Percentiles rank a stretch among this genome's conserved stretches.
Conservation (phyloP, 2,888 invertebrate species). For the Mycalesis mineus region DNA sequence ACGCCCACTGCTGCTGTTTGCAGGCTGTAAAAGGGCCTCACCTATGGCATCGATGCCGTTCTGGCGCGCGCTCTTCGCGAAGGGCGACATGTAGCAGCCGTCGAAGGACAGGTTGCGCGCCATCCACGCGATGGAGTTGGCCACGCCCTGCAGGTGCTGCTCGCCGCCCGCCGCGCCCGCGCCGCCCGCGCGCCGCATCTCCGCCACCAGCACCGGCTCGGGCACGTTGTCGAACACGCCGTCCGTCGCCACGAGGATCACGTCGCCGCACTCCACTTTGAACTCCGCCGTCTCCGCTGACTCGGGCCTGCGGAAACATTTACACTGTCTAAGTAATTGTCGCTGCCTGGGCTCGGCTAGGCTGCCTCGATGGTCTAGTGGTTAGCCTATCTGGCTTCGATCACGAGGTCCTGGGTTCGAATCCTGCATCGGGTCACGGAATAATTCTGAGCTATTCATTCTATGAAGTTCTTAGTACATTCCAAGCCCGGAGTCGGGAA, state of each 20-base stretch:
- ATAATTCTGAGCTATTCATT: too few relatives aligned
- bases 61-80: conserved; percentile 93
- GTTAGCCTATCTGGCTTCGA: too few relatives aligned
- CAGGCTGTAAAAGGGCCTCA: conserved; percentile 44
- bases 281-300: conserved; percentile 93
- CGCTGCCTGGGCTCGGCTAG: too few relatives aligned
- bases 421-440: too few relatives aligned
- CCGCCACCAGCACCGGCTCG: conserved; percentile 91
- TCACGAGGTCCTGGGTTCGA: too few relatives aligned
- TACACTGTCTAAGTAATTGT: too few relatives aligned
- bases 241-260: conserved; percentile 96
- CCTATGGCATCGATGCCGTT: conserved; percentile 96
- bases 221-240: conserved; percentile 99
- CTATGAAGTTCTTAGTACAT: too few relatives aligned
- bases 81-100: conserved; percentile 96
- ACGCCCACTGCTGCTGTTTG: too few relatives aligned
- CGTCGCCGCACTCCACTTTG: conserved; percentile 94
- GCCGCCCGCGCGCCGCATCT: conserved; percentile 84
- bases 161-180: conserved; percentile 75
- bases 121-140: conserved; percentile 96
- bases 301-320: conserved; percentile 83
- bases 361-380: too few relatives aligned
- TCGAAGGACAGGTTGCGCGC: conserved; percentile 96
- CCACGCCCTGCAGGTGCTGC: conserved; percentile 89
- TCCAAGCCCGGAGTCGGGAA: too few relatives aligned